phyloP scores from a whole-genome alignment of 2,113 vertebrate genomes.

The Ia io region DNA sequence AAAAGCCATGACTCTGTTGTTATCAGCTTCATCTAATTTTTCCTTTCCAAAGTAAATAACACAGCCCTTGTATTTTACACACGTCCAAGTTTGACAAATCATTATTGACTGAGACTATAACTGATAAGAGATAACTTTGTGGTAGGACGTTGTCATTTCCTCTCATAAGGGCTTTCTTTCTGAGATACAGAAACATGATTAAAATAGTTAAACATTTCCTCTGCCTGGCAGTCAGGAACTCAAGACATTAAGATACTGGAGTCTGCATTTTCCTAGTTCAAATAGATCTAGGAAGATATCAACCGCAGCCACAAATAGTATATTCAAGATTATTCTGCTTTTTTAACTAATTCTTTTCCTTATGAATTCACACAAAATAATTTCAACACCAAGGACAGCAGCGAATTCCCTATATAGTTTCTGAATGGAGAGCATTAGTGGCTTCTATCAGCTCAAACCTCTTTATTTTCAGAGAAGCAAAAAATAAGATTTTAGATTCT shows the following conservation, averaged over 20 bases:
- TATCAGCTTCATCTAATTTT: slow-evolving; percentile 77
- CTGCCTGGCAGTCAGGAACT: slow-evolving; percentile 60
- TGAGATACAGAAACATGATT: slow-evolving; percentile 44
- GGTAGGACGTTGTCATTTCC: slow-evolving; percentile 54
- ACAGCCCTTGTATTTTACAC: slow-evolving; percentile 63
- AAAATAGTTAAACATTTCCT: slow-evolving; percentile 75
- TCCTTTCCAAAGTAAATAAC: slow-evolving; percentile 73
- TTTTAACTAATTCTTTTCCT: slow-evolving; percentile 67
- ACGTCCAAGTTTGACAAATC: slow-evolving; percentile 72
- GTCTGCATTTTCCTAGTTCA: slow-evolving; percentile 69
- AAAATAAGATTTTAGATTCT: neutral
- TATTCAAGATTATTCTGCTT: slow-evolving; percentile 26
- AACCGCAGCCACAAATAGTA: slow-evolving; percentile 47
- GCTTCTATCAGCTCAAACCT: neutral
- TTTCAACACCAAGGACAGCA: slow-evolving; percentile 83
- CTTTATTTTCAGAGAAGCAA: neutral
- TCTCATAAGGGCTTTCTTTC: slow-evolving; percentile 62
- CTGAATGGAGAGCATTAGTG: neutral
- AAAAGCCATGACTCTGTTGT: slow-evolving; percentile 73
- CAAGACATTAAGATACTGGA: slow-evolving; percentile 67
- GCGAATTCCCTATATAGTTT: slow-evolving; percentile 37
- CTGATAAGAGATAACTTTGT: slow-evolving; percentile 61
- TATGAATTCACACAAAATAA: slow-evolving; percentile 56
- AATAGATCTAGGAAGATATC: slow-evolving; percentile 52
- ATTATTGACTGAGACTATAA: slow-evolving; percentile 65